A percentile compares a stretch with the other conserved stretches of the same genome.
phyloP scores from a whole-genome alignment of 2,113 vertebrate genomes.

The Sarotherodon lohbergeri region DNA sequence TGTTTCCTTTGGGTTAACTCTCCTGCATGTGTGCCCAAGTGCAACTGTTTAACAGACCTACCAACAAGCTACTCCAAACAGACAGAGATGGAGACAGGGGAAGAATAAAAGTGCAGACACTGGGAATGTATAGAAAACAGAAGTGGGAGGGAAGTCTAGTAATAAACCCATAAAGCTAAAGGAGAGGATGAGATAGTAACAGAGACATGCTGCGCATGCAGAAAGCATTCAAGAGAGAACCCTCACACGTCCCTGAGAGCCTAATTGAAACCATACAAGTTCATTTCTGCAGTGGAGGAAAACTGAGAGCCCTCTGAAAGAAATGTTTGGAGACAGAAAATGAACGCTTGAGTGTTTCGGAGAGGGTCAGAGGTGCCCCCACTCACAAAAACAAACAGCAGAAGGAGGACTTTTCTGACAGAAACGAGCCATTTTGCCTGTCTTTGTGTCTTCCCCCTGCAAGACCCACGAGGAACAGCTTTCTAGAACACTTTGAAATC shows the following conservation, averaged over 20 bases:
- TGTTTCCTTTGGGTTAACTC: constrained; percentile 7
- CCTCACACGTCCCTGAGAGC: constrained; percentile 26
- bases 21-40: neutral
- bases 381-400: neutral
- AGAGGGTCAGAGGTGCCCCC: neutral
- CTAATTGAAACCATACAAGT: constrained; percentile 59
- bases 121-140: neutral
- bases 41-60: neutral
- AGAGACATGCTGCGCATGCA: neutral
- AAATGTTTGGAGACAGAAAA: neutral
- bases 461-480: neutral
- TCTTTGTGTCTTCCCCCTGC: neutral
- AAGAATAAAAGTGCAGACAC: neutral
- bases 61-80: neutral
- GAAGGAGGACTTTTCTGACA: neutral
- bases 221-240: neutral
- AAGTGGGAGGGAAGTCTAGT: neutral
- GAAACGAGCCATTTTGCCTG: neutral
- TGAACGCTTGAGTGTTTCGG: neutral
- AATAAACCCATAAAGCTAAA: neutral
- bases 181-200: neutral
- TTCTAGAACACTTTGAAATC: neutral
- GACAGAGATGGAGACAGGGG: neutral
- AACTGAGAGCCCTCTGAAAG: neutral
- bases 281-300: constrained; percentile 2